Evolutionary conservation across 2,113 vertebrate genomes (phyloP).

Genomic region (Varanus salvator): DNA sequence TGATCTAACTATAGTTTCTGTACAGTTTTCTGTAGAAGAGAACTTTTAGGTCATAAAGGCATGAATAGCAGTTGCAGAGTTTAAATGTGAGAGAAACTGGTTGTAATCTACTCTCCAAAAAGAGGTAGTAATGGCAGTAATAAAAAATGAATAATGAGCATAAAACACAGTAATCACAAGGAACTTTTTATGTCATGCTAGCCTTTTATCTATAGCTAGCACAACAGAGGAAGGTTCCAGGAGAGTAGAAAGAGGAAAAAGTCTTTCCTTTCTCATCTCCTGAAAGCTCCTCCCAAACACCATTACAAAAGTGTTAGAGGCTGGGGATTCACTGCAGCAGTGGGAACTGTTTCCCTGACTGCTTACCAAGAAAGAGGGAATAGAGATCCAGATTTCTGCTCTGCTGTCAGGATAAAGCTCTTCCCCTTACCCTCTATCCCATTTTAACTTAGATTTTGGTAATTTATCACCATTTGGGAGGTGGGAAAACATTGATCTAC

Average conservation of each 20-base stretch:
- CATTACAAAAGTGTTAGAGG: too few species aligned
- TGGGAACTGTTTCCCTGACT: not conserved
- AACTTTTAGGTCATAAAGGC: not conserved
- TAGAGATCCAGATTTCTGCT: not conserved
- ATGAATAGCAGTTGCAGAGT: not conserved
- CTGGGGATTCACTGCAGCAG: not conserved
- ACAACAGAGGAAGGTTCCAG: too few species aligned
- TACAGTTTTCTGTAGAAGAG: not conserved
- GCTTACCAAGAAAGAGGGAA: not conserved
- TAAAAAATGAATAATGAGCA: not conserved
- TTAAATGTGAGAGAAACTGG: not conserved
- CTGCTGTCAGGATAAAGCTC: not conserved
- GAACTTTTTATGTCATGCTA: not conserved
- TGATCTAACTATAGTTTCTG: not conserved
- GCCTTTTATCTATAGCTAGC: too few species aligned
- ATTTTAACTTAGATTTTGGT: not conserved
- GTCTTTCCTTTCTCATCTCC: too few species aligned
- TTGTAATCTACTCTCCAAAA: not conserved
- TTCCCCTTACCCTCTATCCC: not conserved
- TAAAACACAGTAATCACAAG: not conserved
- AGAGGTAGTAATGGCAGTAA: not conserved
- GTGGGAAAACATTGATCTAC: too few species aligned
- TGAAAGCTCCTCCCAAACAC: too few species aligned
- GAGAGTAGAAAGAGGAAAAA: too few species aligned
- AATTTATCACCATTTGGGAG: not conserved